Evolutionary conservation across 2,113 vertebrate species (phyloP).

Genomic region (Notothenia coriiceps): DNA sequence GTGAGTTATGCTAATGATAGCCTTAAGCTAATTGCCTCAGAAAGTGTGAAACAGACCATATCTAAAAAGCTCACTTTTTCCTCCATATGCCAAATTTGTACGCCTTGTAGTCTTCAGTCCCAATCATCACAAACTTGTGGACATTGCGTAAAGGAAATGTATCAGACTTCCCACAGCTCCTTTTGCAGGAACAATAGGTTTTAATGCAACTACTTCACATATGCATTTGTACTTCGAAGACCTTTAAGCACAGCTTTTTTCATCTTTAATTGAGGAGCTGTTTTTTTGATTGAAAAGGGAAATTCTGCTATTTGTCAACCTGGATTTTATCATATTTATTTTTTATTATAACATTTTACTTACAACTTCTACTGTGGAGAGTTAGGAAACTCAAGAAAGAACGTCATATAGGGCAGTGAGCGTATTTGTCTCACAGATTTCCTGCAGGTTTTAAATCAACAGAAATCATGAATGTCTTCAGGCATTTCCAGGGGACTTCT

Average conservation of each 20-base stretch:
- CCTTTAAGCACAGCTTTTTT: not conserved
- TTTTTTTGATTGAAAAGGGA: not conserved
- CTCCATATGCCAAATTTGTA: too few relatives aligned
- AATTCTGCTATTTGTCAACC: not conserved
- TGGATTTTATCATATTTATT: not conserved
- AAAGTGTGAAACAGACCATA: too few relatives aligned
- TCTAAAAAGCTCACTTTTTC: too few relatives aligned
- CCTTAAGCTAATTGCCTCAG: not conserved
- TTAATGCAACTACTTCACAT: not conserved
- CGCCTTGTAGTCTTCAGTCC: not conserved
- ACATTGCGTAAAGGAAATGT: conserved; percentile 2
- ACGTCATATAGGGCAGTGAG: not conserved
- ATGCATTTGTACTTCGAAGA: not conserved
- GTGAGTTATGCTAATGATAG: not conserved
- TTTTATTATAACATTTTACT: not conserved
- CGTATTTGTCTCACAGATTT: not conserved
- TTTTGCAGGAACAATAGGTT: not conserved
- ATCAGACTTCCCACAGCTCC: conserved; percentile 1
- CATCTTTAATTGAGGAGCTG: conserved; percentile 1
- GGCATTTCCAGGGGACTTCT: conserved; percentile 13
- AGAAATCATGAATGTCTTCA: conserved; percentile 9
- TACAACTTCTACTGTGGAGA: not conserved
- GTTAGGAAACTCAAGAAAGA: not conserved
- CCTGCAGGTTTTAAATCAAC: not conserved
- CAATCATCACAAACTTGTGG: not conserved